A percentile compares a stretch with the other conserved stretches of the same genome.
These are phyloP conservation scores for Pangasius macronema DNA, from an alignment of 2,797 vertebrate species.

Conservation along the genomic window DNA sequence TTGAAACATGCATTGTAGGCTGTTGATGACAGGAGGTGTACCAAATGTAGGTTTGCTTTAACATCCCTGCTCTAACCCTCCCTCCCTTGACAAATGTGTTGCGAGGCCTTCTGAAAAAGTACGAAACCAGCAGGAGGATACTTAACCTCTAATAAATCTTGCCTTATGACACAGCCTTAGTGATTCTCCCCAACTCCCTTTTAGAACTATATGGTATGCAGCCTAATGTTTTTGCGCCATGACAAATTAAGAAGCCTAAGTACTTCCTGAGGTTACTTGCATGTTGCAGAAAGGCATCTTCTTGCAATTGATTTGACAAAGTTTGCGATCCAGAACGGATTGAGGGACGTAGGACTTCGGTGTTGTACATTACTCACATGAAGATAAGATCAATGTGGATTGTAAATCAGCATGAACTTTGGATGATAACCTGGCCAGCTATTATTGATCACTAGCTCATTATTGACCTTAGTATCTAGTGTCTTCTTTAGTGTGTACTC, in stretches of 20 bases:
- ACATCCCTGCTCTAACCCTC: background rate
- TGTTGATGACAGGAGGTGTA: conserved; percentile 57
- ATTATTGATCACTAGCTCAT: background rate
- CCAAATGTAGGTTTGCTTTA: conserved; percentile 52
- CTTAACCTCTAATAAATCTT: conserved; percentile 62
- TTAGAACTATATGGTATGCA: conserved; percentile 25
- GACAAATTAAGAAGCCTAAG: conserved; percentile 50
- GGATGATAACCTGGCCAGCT: background rate
- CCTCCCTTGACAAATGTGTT: conserved; percentile 57
- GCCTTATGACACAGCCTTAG: conserved; percentile 45
- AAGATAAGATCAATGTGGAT: background rate
- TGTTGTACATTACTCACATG: background rate
- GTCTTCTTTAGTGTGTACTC: background rate
- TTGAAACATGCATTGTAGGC: conserved; percentile 43
- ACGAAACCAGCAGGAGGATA: conserved; percentile 54
- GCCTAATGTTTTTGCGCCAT: conserved; percentile 46
- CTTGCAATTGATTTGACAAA: conserved; percentile 40
- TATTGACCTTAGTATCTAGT: background rate
- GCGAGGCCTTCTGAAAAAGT: conserved; percentile 38
- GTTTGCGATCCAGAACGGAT: conserved; percentile 10
- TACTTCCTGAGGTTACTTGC: conserved; percentile 53
- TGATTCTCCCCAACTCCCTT: conserved; percentile 39
- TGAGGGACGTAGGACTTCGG: background rate
- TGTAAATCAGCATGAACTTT: background rate
- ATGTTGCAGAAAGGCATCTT: background rate